Evolutionary conservation across 2,888 invertebrate species (phyloP), one percentile per base, ranked within the genome.

Genomic region (Plemyria rubiginata): DNA sequence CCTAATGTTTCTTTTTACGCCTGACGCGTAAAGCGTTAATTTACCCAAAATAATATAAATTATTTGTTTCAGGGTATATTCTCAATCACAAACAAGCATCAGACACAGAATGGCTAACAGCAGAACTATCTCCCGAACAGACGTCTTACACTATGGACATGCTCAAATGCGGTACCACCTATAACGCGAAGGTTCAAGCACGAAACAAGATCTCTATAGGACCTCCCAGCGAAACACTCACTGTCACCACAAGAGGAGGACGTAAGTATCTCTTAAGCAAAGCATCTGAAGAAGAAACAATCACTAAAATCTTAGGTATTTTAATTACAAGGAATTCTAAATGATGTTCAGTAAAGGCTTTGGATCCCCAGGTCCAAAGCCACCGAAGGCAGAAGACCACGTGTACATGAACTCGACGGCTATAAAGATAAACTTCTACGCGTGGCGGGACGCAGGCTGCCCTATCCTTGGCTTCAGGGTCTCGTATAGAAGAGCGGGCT

Each of bases 391-490:
- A 40, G 95, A 95, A 66, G 95, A 96, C 70, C 94, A 97, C 36
- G 92, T 97, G 3, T 93, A 95, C 50, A 94, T 96, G 66, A 97
- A 97, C 80, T 94, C 96, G 0, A 96, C 97, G 0, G 96, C 96
- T 0, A 95, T 96, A 15, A 94, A 95, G 54, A 92, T 97, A 15
- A 96, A 96, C 78, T 93, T 97, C 67, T 94, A 95, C 55, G 95
- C 96, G 7, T 97, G 97, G 97, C 94, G 96, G 16, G 96, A 96
- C 74, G 96, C 96, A 0, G 97, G 97, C 45, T 98, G 97, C 80
- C 95, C 96, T 0, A 95, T 97, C 72, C 93, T 94, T 0, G 95
- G 96, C 64, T 96, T 96, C 78, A 93, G 94, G 8, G 94, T 96
- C 28, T 96, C 96, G 64, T 95, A 95, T 76, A 92, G 95, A 49